Conservation (phyloP, 2,113 vertebrate genomes). For the Anoplopoma fimbria region DNA sequence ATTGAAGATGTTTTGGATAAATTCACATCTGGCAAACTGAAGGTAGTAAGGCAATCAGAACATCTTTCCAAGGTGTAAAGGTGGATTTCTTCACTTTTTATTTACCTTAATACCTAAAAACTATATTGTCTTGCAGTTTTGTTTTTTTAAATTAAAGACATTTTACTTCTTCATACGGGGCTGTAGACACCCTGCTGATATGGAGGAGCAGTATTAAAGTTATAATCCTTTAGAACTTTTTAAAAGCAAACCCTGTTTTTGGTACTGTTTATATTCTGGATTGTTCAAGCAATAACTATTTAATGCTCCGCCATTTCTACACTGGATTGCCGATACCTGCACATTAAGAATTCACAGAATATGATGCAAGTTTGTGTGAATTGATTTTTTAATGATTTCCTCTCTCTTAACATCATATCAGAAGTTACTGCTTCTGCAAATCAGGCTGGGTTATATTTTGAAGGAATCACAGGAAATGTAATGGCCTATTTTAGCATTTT, state of each 20-base stretch:
- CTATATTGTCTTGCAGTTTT: neutral
- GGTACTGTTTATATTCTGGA: neutral
- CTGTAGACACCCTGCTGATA: neutral
- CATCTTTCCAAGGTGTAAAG: constrained; percentile 14
- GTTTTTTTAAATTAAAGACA: neutral
- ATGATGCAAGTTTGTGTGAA: neutral
- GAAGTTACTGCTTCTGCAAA: neutral
- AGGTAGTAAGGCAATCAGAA: constrained; percentile 1
- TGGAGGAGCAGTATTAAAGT: neutral
- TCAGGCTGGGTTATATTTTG: neutral
- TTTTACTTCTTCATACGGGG: neutral
- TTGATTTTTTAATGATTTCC: neutral
- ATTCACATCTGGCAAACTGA: constrained; percentile 22
- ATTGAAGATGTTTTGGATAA: constrained; percentile 46
- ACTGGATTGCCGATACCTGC: neutral
- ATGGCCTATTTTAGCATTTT: neutral
- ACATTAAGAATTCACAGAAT: neutral
- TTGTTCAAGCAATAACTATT: neutral
- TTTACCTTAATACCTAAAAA: neutral
- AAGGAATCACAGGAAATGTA: neutral
- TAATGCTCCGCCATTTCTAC: neutral
- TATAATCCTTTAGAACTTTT: neutral
- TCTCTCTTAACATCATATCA: neutral
- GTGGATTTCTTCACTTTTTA: constrained; percentile 13
- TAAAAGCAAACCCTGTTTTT: neutral